A percentile compares a stretch with the other conserved stretches of the same genome.
These are phyloP conservation scores for Trichomycterus rosablanca DNA, from an alignment of 2,113 vertebrate genomes.

Conservation along the genomic window DNA sequence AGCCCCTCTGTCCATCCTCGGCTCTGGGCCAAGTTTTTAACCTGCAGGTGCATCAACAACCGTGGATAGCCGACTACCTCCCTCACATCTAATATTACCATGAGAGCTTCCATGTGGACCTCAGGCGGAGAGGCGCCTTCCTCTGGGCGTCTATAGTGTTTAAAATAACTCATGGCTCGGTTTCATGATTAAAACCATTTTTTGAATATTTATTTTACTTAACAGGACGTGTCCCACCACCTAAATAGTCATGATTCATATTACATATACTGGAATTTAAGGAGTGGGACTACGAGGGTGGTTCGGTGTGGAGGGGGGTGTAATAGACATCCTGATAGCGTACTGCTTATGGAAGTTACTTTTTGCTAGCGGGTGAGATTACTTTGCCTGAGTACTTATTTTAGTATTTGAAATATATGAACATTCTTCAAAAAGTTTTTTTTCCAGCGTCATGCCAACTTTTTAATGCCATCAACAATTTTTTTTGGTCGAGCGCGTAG, in stretches of 20 bases:
- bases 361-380: not conserved
- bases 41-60: slow-evolving; percentile 59
- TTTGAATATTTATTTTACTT: slow-evolving; percentile 41
- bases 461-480: too few relatives aligned
- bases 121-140: slow-evolving; percentile 44
- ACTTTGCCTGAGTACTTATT: too few relatives aligned
- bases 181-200: slow-evolving; percentile 19
- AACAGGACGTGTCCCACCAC: slow-evolving; percentile 18
- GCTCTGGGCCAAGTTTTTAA: slow-evolving; percentile 33
- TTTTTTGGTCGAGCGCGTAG: too few relatives aligned
- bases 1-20: slow-evolving; percentile 38
- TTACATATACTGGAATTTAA: slow-evolving; percentile 23
- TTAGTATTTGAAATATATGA: too few relatives aligned
- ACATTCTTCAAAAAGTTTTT: too few relatives aligned
- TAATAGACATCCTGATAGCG: not conserved
- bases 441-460: too few relatives aligned
- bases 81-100: slow-evolving; percentile 40
- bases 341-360: too few relatives aligned
- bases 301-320: not conserved
- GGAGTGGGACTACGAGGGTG: not conserved
- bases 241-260: slow-evolving; percentile 21
- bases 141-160: slow-evolving; percentile 34
- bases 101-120: slow-evolving; percentile 44
- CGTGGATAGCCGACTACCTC: slow-evolving; percentile 25
- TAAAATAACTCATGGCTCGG: slow-evolving; percentile 35